Evolutionary conservation across 2,797 vertebrate species (phyloP), one percentile per base, ranked within the genome.

Genomic region (Ptychobarbus kaznakovi): DNA sequence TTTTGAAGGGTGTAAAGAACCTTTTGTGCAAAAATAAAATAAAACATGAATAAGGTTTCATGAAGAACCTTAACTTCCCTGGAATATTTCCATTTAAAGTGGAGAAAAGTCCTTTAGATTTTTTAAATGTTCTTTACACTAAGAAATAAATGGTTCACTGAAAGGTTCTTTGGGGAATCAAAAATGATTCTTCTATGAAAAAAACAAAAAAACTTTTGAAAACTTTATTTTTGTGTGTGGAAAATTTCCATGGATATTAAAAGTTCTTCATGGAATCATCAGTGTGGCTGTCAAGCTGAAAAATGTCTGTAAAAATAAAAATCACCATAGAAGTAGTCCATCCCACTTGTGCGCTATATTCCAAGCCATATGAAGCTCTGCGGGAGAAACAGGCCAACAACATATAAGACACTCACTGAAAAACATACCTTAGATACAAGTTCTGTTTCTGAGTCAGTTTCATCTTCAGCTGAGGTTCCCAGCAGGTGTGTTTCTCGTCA

Each of bases 401-500:
- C 18, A 75, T 35, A 12, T 53, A 75, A 73, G 18, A 56, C 7
- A 56, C 32, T 76, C 35, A 58, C 20, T 25, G 53, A 25, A 42
- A 77, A 42, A 18, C 35, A 0, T 42, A 42, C 53, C 35, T 38
- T 76, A 22, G 1, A n/a, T 38, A 15, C n/a, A 53, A 15, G 15
- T 16, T 5, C 58, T 61, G 28, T 22, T 44, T 82, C 25, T 11
- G 53, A 63, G 42, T 46, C 6, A 10, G 38, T n/a, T 82, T n/a
- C 11, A 28, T 4, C 11, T 35, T 32, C 12, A 9, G 56, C 25
- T 65, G 56, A 63, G 74, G 81, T 82, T 82, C n/a, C 42, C 80
- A 72, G 51, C 81, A n/a, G 53, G 53, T 74, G 20, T 81, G 49
- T 72, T 70, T 42, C 25, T 82, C 20, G 1, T 32, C 20, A 56